Evolutionary conservation across 2,888 invertebrate genomes (phyloP), one percentile per base, ranked within the genome.

Genomic region (Automeris io): DNA sequence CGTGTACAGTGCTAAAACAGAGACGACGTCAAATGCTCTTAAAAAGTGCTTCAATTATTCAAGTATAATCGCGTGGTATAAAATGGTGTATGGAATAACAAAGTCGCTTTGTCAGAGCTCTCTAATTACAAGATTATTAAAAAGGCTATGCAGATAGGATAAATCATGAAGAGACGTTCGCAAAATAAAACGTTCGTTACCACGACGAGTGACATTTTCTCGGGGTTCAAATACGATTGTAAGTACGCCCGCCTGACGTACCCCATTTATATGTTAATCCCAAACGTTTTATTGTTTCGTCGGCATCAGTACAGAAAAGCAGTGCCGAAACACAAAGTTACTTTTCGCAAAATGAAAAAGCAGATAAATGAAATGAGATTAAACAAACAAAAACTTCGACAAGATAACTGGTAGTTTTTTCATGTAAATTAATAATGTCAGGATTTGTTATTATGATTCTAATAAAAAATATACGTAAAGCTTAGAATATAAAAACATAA

Each of bases 191-290:
- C 13, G 13, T 29, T 29, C 16, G n/a, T n/a, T 16, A 16, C 16
- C n/a, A 5, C 3, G 29, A 29, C 4, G n/a, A 16, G 16, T n/a
- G 29, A 16, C 13, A 7, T 29, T 29, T 29, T n/a, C 29, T 8
- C n/a, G n/a, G 16, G 7, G 7, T 8, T 29, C 13, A 29, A 29
- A 29, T 29, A 16, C 3, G 16, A n/a, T 8, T 8, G 29, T 13
- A n/a, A 21, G 5, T 9, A 11, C 23, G 12, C 18, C 7, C 23
- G 22, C 13, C 5, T 32, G 23, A 37, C 31, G 39, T 39, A 37
- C 45, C 47, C 51, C 52, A 56, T 70, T 68, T 70, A 53, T 67
- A 67, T 69, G 68, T 57, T 63, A 70, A 68, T 68, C 52, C 42
- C 36, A 38, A 51, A 53, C 52, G 52, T 57, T 70, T 66, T 63